Evolutionary conservation across 2,888 invertebrate species (phyloP), one percentile per base, ranked within the genome.

Genomic region (Noctua janthina): DNA sequence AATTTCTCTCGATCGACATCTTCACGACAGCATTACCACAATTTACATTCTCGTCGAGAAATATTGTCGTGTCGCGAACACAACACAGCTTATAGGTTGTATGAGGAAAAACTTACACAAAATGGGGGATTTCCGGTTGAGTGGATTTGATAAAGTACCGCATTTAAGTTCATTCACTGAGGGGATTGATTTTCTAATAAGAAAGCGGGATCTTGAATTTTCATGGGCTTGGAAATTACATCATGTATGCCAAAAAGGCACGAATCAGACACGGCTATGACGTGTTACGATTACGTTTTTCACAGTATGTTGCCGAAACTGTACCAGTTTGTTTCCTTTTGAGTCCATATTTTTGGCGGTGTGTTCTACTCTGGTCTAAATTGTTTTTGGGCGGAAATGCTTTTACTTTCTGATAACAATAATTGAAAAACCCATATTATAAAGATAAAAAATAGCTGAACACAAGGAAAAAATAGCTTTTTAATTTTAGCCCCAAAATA

Each of bases 21-120:
- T 56, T 49, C 17, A 35, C 56, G 70, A 71, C 68, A 43, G 20
- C 5, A 49, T 77, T 77, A 59, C 29, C 29, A 56, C 15, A 51
- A 74, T 62, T 39, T 23, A 56, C 23, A 66, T 81, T 35, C 23
- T 81, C 39, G 10, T 15, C 10, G 51, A 43, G 76, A 81, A 71
- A 70, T 82, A 51, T 76, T 66, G 56, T 66, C 20, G 23, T 43
- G 54, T 35, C 35, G 49, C 3, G 13, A 70, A 59, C 49, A 64
- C 39, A 43, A 43, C 51, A 67, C 56, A 10, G 11, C 43, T 49
- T 11, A 17, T 15, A 46, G n/a, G 17, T 62, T 43, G 46, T 62
- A 51, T 17, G 29, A 49, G 54, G 35, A 69, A 72, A 72, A 56
- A 2, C 7, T 72, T 20, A 46, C 11, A 7, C 15, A 15, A 49